Evolutionary conservation across 35 echinoderm and acorn worm species (phyloP).

Genomic region (Patiria miniata): DNA sequence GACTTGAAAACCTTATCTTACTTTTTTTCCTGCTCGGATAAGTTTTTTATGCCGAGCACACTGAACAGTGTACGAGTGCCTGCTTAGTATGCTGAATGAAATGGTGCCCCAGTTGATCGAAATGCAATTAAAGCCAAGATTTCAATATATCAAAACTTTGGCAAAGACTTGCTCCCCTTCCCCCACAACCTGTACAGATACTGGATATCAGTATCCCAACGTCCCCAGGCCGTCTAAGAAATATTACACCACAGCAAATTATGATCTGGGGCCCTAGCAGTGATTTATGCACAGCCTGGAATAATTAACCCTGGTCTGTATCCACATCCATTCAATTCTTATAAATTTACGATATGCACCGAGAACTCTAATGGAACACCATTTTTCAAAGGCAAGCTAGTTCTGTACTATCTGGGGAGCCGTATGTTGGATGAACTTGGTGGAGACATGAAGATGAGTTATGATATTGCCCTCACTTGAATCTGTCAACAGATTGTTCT

Average conservation of each 20-base stretch:
- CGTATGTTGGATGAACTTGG: neutral
- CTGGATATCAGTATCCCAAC: neutral
- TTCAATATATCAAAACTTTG: too few relatives aligned
- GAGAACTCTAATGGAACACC: neutral
- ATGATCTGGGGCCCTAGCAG: neutral
- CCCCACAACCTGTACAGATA: too few relatives aligned
- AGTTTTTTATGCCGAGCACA: too few relatives aligned
- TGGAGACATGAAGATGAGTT: constrained; percentile 1
- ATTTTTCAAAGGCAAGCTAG: constrained; percentile 1
- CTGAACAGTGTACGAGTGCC: too few relatives aligned
- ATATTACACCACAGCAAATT: constrained; percentile 26
- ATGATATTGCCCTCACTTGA: neutral
- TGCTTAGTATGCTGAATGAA: too few relatives aligned
- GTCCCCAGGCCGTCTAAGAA: neutral
- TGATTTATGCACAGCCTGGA: neutral
- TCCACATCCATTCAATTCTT: neutral
- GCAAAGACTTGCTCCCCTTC: too few relatives aligned
- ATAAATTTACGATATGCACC: neutral
- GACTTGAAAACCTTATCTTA: too few relatives aligned
- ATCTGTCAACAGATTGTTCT: neutral
- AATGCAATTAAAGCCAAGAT: too few relatives aligned
- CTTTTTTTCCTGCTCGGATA: too few relatives aligned
- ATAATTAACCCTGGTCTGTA: neutral
- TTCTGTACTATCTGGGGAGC: neutral
- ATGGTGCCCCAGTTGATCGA: too few relatives aligned